Evolutionary conservation across 2,888 invertebrate genomes (phyloP), one percentile per base, ranked within the genome.

Genomic region (Mellilla xanthometata): DNA sequence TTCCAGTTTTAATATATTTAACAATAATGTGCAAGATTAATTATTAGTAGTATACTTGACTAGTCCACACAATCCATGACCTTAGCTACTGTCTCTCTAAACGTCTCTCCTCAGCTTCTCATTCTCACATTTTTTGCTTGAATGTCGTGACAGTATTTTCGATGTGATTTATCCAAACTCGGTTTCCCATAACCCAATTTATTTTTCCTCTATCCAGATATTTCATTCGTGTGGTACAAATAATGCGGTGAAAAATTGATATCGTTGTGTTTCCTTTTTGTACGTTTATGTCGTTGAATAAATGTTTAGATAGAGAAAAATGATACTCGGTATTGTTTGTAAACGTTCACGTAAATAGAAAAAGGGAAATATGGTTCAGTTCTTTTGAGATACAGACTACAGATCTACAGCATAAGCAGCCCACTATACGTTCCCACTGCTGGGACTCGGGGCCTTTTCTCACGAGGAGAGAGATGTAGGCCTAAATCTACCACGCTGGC

Each of bases 161-260:
- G 75, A 73, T 80, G 84, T 85, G 85, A 86, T 82, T 85, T 81
- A 82, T 76, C 78, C 68, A 62, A 65, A 63, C 63, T 74, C 67
- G 65, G 78, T 73, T 87, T 87, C 88, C 83, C 87, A 88, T 84
- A 84, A 79, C 79, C 72, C 70, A 77, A 76, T 81, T 81, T 79
- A 74, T 72, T 76, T 19, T 76, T 70, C 69, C 56, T 73, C 67
- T 69, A 71, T 72, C 66, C 70, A 67, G 42, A 49, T 65, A 50
- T 66, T 69, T 66, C 69, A 65, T 67, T 70, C 58, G 62, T 65
- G 63, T 67, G 67, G 57, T 59, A 59, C 53, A 54, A 60, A 48
- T 48, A 48, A 29, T 28, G 54, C 28, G 34, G 40, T 45, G 48
- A 53, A 44, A 42, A 43, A 63, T 60, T 63, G 58, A 56, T 58